A percentile compares a stretch with the other conserved stretches of the same genome.
Evolutionary conservation across 2,888 invertebrate species (phyloP).

Genomic region (Drosophila flavopinicola): DNA sequence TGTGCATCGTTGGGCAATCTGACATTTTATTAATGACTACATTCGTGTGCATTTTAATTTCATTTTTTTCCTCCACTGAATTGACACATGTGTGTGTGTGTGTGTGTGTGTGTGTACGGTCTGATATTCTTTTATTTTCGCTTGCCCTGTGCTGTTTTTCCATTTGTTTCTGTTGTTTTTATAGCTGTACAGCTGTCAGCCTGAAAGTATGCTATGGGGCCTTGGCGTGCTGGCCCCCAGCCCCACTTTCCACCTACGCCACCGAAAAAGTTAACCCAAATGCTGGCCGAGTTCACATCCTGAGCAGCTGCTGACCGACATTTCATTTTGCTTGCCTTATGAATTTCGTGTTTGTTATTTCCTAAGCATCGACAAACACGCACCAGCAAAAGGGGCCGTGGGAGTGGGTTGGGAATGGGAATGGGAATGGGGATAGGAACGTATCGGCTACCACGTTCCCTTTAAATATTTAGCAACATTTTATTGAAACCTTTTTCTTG

Average conservation of each 20-base stretch:
- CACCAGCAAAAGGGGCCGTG: slow-evolving; percentile 12
- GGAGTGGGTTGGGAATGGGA: background rate
- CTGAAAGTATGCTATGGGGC: slow-evolving; percentile 43
- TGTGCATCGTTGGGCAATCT: too few species aligned
- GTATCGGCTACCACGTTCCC: slow-evolving; percentile 7
- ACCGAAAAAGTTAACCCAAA: slow-evolving; percentile 34
- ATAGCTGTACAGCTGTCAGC: slow-evolving; percentile 19
- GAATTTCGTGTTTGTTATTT: slow-evolving; percentile 54
- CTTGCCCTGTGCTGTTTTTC: background rate
- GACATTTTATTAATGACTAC: too few species aligned
- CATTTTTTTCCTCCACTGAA: too few species aligned
- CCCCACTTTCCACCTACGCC: too few species aligned
- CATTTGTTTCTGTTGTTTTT: slow-evolving; percentile 7
- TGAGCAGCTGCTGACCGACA: slow-evolving; percentile 54
- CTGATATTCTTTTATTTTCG: background rate
- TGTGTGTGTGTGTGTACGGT: too few species aligned
- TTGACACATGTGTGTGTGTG: too few species aligned
- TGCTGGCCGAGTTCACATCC: slow-evolving; percentile 27
- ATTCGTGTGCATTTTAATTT: too few species aligned
- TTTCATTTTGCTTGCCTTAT: slow-evolving; percentile 53
- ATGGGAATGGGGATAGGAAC: too few species aligned
- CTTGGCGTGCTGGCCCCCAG: slow-evolving; percentile 30
- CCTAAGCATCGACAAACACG: slow-evolving; percentile 50
- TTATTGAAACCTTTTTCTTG: slow-evolving; percentile 37
- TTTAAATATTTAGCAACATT: slow-evolving; percentile 52